Evolutionary conservation across 2,888 invertebrate species (phyloP), one percentile per base, ranked within the genome.

Genomic region (Agelastica alni): DNA sequence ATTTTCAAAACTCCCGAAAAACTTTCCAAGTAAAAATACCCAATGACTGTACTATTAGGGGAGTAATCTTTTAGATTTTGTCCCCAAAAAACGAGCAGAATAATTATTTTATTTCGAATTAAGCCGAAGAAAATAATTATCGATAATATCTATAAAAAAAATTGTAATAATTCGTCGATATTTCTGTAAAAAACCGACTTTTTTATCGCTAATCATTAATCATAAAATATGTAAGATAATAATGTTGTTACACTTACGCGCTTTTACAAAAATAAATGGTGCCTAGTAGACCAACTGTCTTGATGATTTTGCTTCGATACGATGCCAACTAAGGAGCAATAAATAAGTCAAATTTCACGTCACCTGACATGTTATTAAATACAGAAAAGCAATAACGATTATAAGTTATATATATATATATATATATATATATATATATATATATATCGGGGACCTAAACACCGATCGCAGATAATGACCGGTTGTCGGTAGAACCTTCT

Each of bases 391-490:
- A 66, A 65, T 65, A 65, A 63, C 62, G 66, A 66, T 66, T 63
- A 65, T 63, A 63, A 66, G 63, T 39, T 20, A 44, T 44, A 65
- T 65, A 65, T 66, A n/a, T n/a, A n/a, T n/a, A n/a, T n/a, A n/a
- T n/a, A n/a, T n/a, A n/a, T n/a, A n/a, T n/a, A n/a, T n/a, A n/a
- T n/a, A n/a, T n/a, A n/a, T n/a, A n/a, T n/a, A n/a, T n/a, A n/a
- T n/a, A n/a, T n/a, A n/a, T n/a, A n/a, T n/a, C n/a, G 61, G 63
- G 56, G 58, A 55, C 60, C 59, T 62, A 64, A 66, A 65, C 63
- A 62, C 56, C 57, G 66, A 66, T 64, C 60, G 59, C 53, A 61
- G 65, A 65, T 65, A 65, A 65, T 64, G 62, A 65, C 65, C 57
- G 63, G 65, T 63, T 59, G 44, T 44, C 20, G 44, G 61, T 56